These are phyloP conservation scores for Prionace glauca DNA, from an alignment of 2,797 vertebrate species.

Conservation along the genomic window DNA sequence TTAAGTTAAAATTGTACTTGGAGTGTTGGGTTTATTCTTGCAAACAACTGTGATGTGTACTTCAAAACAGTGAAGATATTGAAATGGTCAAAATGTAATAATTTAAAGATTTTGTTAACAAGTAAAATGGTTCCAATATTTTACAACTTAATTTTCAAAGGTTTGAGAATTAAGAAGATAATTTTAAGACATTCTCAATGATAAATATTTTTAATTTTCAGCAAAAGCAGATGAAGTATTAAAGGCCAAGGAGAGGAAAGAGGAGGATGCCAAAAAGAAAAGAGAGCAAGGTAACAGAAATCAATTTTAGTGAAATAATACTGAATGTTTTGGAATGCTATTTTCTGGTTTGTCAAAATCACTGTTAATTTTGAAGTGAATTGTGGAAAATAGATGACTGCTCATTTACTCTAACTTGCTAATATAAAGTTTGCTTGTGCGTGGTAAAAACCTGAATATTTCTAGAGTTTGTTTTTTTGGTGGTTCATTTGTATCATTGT, in stretches of 20 bases:
- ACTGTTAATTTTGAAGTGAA: neutral
- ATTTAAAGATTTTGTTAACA: neutral
- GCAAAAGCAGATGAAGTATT: conserved; percentile 87
- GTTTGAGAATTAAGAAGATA: neutral
- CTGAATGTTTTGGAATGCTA: neutral
- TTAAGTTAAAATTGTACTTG: neutral
- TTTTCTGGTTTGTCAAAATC: neutral
- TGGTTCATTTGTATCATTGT: neutral
- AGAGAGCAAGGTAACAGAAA: conserved; percentile 72
- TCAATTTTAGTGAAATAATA: neutral
- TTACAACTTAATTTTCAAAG: neutral
- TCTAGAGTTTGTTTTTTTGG: neutral
- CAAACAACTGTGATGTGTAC: neutral
- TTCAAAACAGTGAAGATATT: neutral
- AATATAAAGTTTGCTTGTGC: neutral
- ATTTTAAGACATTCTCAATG: conserved; percentile 43
- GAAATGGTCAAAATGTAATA: neutral
- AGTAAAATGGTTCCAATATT: neutral
- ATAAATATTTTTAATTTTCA: conserved; percentile 48
- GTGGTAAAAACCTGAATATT: neutral
- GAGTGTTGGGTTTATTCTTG: neutral
- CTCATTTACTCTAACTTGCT: neutral
- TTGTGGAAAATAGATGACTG: neutral
- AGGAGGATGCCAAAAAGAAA: conserved; percentile 77
- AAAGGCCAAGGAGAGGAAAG: conserved; percentile 81